phyloP scores from a whole-genome alignment of 1,140 invertebrate genomes.

The Neelides sp. region DNA sequence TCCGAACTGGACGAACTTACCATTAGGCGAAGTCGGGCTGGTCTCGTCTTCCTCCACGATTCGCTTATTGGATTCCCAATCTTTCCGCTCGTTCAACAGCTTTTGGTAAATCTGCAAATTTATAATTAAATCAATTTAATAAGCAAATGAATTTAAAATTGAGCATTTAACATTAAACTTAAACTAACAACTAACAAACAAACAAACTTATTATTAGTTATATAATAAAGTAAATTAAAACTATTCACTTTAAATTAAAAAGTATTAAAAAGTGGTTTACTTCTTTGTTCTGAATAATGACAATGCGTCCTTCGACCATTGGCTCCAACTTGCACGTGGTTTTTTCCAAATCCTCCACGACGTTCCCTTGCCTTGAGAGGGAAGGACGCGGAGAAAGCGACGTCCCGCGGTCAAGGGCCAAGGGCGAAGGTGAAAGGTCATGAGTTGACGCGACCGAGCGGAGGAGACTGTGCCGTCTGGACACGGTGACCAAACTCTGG shows the following conservation, averaged over 20 bases:
- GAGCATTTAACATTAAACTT: neutral
- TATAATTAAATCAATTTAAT: neutral
- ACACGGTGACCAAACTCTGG: slow-evolving; percentile 65
- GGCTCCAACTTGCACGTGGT: slow-evolving; percentile 60
- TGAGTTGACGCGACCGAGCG: slow-evolving; percentile 51
- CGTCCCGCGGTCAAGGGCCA: slow-evolving; percentile 33
- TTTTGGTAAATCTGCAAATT: slow-evolving; percentile 19
- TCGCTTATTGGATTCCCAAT: slow-evolving; percentile 21
- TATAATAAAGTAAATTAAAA: slow-evolving; percentile 1
- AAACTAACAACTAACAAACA: neutral
- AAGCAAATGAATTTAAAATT: neutral
- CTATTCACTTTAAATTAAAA: neutral
- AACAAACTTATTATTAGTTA: neutral
- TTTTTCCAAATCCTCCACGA: slow-evolving; percentile 58
- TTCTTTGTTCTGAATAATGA: slow-evolving; percentile 37
- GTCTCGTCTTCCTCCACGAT: slow-evolving; percentile 29
- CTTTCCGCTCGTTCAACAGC: slow-evolving; percentile 27
- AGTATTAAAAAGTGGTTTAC: slow-evolving; percentile 2
- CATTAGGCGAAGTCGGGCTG: slow-evolving; percentile 16
- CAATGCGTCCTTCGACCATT: slow-evolving; percentile 58
- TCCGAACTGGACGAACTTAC: slow-evolving; percentile 10
- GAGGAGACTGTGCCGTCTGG: slow-evolving; percentile 48
- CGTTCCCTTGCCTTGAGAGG: slow-evolving; percentile 43
- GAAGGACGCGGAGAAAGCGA: slow-evolving; percentile 34
- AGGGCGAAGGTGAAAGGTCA: slow-evolving; percentile 34